Base-by-base conservation (phyloP, 2,888 invertebrate genomes). In the Troilus luridus region DNA sequence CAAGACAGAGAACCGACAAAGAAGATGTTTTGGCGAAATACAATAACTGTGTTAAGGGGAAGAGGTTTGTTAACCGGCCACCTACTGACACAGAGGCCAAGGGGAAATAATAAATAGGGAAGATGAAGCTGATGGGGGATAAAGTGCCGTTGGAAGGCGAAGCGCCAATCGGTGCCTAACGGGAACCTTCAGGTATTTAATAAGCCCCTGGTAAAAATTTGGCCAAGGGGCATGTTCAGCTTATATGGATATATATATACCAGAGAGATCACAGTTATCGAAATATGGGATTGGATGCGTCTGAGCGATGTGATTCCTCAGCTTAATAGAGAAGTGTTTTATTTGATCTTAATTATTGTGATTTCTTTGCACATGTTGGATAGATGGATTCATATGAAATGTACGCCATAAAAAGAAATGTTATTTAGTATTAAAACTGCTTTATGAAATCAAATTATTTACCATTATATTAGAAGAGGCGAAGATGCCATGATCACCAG, bases 51-150 rank as follows among this genome's bases (percentile, higher is more conserved):
- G 27, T 41, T 77, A 77, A 0, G 2, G 17, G 8, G 27, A 77
- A 77, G 27, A 41, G 72, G 41, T 41, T 41, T 17, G 27, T 7
- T 77, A 9, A 8, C 17, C 72, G 41, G 41, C 27, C 41, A 77
- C 72, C 72, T 77, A 77, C 72, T 77, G 72, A 41, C 72, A 77
- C 72, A 77, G 72, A 77, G 72, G 41, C 17, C 17, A 17, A 41
- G 67, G 24, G 72, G 41, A 27, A 27, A 77, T 77, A 77, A 77
- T 77, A 77, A 77, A 77, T 27, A 77, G 72, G 41, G 27, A 41
- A 77, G 72, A 77, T 17, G 72, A 41, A 41, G 41, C 41, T 21
- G 72, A 77, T 17, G 41, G 41, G 8, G 7, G 7, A 77, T 77
- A 77, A 77, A 77, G 27, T 41, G 72, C 72, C 72, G 27, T 77